Conservation (phyloP, 2,888 invertebrate species). For the Eueremaeus valkanovi region DNA sequence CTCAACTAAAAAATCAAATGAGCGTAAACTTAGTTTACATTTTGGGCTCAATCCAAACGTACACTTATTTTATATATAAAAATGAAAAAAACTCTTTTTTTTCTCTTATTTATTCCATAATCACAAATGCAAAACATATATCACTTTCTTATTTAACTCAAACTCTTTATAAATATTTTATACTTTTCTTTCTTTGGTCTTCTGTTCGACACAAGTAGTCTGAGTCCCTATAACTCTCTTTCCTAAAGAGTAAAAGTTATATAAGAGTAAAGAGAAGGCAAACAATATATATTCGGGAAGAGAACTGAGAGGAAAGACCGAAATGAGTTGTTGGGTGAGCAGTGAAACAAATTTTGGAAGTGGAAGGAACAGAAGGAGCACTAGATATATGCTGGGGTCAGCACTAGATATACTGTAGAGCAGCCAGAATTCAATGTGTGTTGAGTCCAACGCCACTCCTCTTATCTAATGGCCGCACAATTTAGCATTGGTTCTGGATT, state of each 20-base stretch:
- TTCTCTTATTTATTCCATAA: background rate
- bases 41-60: slow-evolving; percentile 8
- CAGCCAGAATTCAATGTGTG: slow-evolving; percentile 7
- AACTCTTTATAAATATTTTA: too few species aligned
- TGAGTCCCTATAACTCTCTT: background rate
- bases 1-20: slow-evolving; percentile 14
- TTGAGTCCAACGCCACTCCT: slow-evolving; percentile 2
- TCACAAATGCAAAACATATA: background rate
- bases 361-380: background rate
- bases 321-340: too few species aligned
- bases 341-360: slow-evolving; percentile 7
- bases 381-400: slow-evolving; percentile 15
- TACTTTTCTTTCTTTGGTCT: background rate
- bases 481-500: slow-evolving; percentile 19
- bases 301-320: background rate
- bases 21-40: slow-evolving; percentile 14
- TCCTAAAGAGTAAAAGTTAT: background rate
- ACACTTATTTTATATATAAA: background rate
- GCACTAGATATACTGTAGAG: slow-evolving; percentile 30
- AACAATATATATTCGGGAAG: background rate
- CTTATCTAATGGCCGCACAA: slow-evolving; percentile 7
- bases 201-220: background rate
- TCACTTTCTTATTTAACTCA: background rate
- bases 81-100: background rate
- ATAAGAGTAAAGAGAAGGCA: background rate